Evolutionary conservation across 2,113 vertebrate species (phyloP).

Genomic region (Oreochromis tanganicae): DNA sequence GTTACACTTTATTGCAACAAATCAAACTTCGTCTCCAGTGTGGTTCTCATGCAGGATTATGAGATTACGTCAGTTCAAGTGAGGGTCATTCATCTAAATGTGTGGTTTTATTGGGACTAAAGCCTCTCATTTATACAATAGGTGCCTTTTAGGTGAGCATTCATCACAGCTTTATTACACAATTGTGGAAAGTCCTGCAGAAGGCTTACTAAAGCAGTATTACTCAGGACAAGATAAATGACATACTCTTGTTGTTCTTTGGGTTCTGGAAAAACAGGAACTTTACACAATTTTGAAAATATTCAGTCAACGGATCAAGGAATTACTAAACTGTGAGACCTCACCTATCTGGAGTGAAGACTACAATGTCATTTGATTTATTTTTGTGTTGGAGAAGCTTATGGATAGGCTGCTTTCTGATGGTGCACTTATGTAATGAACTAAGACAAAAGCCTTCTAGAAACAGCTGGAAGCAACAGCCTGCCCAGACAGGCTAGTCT

Average conservation of each 20-base stretch:
- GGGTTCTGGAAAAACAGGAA: background rate
- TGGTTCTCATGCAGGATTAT: background rate
- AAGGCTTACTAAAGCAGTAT: background rate
- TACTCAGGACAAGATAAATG: background rate
- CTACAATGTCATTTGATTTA: background rate
- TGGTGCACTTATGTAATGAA: background rate
- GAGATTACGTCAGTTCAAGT: background rate
- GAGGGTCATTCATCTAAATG: background rate
- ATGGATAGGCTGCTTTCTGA: background rate
- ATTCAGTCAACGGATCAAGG: background rate
- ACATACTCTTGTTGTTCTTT: background rate
- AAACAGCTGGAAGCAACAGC: background rate
- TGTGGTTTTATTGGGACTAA: background rate
- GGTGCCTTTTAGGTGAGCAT: background rate
- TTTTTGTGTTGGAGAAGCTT: background rate
- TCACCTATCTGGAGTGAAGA: background rate
- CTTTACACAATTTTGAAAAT: background rate
- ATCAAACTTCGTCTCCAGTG: background rate
- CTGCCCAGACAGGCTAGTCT: background rate
- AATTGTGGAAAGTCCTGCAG: background rate
- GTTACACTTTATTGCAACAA: background rate
- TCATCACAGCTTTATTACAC: background rate
- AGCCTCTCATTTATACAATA: background rate
- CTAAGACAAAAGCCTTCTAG: background rate
- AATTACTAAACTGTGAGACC: background rate